Conservation (phyloP, 2,888 invertebrate genomes). For the Sericinus montela region DNA sequence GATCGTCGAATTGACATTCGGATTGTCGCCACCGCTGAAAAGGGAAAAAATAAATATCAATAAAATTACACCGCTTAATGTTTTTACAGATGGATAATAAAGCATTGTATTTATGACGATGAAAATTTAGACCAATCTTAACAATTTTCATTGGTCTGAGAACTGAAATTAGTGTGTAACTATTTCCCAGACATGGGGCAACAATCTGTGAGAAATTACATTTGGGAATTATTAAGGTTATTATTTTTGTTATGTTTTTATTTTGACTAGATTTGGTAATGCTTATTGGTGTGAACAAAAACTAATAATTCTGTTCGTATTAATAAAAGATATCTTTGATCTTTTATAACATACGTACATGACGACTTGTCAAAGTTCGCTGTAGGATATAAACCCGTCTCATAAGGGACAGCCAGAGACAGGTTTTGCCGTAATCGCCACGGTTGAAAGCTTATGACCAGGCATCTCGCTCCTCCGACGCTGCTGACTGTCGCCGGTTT, state of each 20-base stretch:
- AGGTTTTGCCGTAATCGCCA: no score
- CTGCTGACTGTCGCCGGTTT: no score
- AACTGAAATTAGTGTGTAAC: constrained; percentile 25
- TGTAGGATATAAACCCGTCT: no score
- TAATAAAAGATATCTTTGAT: no score
- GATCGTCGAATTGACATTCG: not conserved
- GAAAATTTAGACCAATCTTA: no score
- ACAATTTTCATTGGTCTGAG: no score
- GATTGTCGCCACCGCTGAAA: constrained; percentile 34
- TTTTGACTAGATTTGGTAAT: not conserved
- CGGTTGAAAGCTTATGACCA: no score
- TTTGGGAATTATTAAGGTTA: constrained; percentile 8
- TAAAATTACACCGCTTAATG: constrained; percentile 16
- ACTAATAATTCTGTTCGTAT: constrained; percentile 23
- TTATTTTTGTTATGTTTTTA: not conserved
- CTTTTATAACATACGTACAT: no score
- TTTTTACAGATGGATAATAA: constrained; percentile 4
- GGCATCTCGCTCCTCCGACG: no score
- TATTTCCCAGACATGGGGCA: constrained; percentile 40
- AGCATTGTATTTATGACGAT: no score
- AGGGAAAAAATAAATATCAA: constrained; percentile 30
- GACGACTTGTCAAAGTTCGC: no score
- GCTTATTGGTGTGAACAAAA: constrained; percentile 19
- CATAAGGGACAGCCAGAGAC: no score
- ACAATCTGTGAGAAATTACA: constrained; percentile 50